These are phyloP conservation scores for Plutella xylostella DNA, from an alignment of 2,888 invertebrate species.

Conservation along the genomic window DNA sequence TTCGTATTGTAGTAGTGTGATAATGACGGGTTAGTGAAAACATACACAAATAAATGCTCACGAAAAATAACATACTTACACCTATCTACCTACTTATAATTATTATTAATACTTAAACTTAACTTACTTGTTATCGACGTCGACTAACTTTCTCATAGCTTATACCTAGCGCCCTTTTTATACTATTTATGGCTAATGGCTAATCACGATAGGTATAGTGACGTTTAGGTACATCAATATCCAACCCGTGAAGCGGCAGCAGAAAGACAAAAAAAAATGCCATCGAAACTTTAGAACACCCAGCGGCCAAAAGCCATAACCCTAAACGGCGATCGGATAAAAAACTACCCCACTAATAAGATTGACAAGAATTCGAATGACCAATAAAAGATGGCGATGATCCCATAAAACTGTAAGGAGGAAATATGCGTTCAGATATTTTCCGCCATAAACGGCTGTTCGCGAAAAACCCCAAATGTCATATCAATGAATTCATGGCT, in stretches of 20 bases:
- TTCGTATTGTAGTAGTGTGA: slow-evolving; percentile 39
- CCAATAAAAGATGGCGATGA: slow-evolving; percentile 62
- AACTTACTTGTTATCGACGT: too few species aligned
- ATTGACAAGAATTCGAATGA: slow-evolving; percentile 58
- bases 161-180: too few species aligned
- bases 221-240: too few species aligned
- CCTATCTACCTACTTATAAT: too few species aligned
- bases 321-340: slow-evolving; percentile 24
- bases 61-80: too few species aligned
- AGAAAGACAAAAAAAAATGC: too few species aligned
- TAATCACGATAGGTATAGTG: too few species aligned
- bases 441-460: slow-evolving; percentile 51
- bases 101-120: too few species aligned
- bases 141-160: too few species aligned
- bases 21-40: slow-evolving; percentile 28
- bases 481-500: slow-evolving; percentile 68
- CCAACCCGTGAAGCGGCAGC: too few species aligned
- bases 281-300: too few species aligned
- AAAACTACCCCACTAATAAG: slow-evolving; percentile 47
- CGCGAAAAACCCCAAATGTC: slow-evolving; percentile 58
- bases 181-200: too few species aligned
- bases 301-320: slow-evolving; percentile 17
- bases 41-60: not conserved
- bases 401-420: slow-evolving; percentile 64
- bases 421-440: slow-evolving; percentile 45